Conservation (phyloP, 1,140 invertebrate species). For the Drosophila aff. region DNA sequence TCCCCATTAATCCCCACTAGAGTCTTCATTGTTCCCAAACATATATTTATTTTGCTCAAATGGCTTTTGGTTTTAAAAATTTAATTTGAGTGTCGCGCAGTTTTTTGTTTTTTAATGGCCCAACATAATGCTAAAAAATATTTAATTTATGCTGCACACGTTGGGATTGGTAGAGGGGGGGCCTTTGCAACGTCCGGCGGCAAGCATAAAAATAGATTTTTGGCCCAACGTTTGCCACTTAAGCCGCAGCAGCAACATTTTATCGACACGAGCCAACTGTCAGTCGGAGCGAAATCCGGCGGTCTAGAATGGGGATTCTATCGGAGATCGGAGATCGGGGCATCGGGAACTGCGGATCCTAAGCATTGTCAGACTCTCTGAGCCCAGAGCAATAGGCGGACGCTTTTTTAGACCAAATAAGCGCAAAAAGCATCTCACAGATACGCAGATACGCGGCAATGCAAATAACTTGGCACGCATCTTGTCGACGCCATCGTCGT, state of each 20-base stretch:
- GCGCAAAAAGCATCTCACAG: constrained; percentile 72
- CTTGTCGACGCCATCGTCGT: constrained; percentile 47
- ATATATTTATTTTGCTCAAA: constrained; percentile 4
- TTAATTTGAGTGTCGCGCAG: constrained; percentile 6
- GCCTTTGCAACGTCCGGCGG: constrained; percentile 55
- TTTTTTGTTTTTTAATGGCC: neutral
- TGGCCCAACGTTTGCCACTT: constrained; percentile 69
- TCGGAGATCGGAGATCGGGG: constrained; percentile 49
- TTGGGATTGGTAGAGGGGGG: constrained; percentile 7
- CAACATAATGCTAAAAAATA: constrained; percentile 11
- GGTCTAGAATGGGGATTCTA: constrained; percentile 17
- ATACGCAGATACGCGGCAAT: constrained; percentile 74
- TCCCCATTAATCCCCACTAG: constrained; percentile 15
- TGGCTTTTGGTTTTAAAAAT: constrained; percentile 8
- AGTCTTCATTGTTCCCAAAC: neutral
- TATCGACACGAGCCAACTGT: constrained; percentile 83
- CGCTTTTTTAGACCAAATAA: constrained; percentile 82
- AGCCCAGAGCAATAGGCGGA: constrained; percentile 45
- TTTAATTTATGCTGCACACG: constrained; percentile 51
- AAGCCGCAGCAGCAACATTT: constrained; percentile 73
- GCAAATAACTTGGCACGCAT: constrained; percentile 82
- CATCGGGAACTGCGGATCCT: constrained; percentile 40
- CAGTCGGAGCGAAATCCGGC: constrained; percentile 60
- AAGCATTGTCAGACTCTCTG: constrained; percentile 78
- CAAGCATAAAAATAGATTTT: constrained; percentile 70